Base-by-base conservation (phyloP, 2,797 vertebrate species). In the Dendrocincla fuliginosa region DNA sequence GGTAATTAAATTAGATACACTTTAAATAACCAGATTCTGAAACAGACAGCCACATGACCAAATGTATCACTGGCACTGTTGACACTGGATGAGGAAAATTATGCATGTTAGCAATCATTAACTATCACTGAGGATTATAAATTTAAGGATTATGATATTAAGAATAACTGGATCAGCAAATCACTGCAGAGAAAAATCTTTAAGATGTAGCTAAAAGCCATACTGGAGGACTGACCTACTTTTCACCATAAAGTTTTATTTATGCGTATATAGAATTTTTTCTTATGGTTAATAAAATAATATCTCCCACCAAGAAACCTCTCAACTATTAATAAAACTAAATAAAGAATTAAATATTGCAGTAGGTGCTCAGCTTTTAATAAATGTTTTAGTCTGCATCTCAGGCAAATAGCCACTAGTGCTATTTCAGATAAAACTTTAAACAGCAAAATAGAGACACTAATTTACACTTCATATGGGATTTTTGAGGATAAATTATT, bases 1-100 rank as follows among this genome's bases (percentile, higher is more conserved):
- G 89, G 87, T 94, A 97, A 97, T 97, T 97, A 93, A 96, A 96
- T 97, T 92, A 97, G 74, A 94, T 92, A 91, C 90, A 95, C 91
- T 97, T 96, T 96, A 95, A 96, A 95, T 94, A 96, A 94, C 63
- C 57, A 96, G 82, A 96, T 94, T 91, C 89, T 91, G 68, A 95
- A 95, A 77, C 69, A 95, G 92, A 69, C 87, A 89, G 64, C 52
- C 80, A 85, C 27, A 55, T 24, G 83, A 81, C 79, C 19, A 77
- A 84, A 74, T 28, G 16, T 44, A 91, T 77, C 63, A 41, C 39
- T 37, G 35, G 49, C 25, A 7, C 44, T 55, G 37, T 75, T 87
- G 81, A 93, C 64, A 77, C 11, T 28, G 44, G 37, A 91, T 75
- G 39, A 89, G 30, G 76, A 84, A 96, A 95, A 85, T 85, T 75